These are phyloP conservation scores for Nesogale talazaci DNA, from an alignment of 2,113 vertebrate species.

Conservation along the genomic window DNA sequence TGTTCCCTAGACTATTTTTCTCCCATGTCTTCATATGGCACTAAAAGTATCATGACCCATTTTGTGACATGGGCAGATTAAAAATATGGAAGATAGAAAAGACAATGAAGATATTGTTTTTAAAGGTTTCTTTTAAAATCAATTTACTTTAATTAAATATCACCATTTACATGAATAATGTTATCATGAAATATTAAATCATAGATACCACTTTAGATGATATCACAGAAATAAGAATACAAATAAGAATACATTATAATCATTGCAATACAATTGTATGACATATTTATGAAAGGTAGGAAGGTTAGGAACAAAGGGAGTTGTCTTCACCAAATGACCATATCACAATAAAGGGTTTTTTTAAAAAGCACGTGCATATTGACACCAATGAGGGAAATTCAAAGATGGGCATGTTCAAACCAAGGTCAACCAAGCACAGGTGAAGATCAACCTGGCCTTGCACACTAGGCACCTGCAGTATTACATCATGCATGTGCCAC, in stretches of 20 bases:
- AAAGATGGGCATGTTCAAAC: no score
- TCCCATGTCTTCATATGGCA: background rate
- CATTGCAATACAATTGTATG: background rate
- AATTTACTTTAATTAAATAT: slow-evolving; percentile 13
- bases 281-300: background rate
- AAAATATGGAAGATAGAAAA: background rate
- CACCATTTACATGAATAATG: background rate
- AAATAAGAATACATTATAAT: no score
- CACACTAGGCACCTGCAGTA: no score
- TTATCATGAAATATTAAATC: background rate
- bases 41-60: background rate
- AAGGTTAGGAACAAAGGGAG: no score
- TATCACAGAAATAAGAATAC: background rate
- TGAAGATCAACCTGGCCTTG: no score
- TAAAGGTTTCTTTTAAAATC: background rate
- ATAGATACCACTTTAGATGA: background rate
- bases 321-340: no score
- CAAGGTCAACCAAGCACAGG: no score
- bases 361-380: no score
- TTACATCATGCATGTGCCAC: no score
- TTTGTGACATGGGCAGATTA: background rate
- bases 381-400: no score
- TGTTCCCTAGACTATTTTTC: background rate
- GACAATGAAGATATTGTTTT: background rate
- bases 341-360: no score